Evolutionary conservation across 2,888 invertebrate species (phyloP).

Genomic region (Cremastinae sp.): DNA sequence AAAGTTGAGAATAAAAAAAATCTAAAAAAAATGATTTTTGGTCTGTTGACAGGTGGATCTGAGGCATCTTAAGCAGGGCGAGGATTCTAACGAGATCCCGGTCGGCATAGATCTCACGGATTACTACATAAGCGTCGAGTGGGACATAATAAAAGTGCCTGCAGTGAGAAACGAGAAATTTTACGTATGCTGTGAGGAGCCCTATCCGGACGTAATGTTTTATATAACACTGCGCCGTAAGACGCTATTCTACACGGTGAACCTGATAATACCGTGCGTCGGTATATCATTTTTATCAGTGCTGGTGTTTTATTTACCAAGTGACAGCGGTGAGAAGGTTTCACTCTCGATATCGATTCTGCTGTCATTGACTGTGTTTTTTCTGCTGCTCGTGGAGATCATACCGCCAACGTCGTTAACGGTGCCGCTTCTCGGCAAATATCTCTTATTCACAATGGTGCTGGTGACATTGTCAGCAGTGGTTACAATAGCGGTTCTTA

Average conservation of each 20-base stretch:
- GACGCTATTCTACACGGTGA: constrained; percentile 98
- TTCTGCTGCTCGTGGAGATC: constrained; percentile 95
- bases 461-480: constrained; percentile 95
- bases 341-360: constrained; percentile 97
- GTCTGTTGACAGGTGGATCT: constrained; percentile 88
- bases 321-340: constrained; percentile 98
- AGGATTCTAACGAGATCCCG: constrained; percentile 93
- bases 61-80: constrained; percentile 92
- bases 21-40: constrained; percentile 1
- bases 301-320: constrained; percentile 97
- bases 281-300: constrained; percentile 98
- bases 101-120: constrained; percentile 96
- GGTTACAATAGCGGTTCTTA: constrained; percentile 95
- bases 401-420: constrained; percentile 96
- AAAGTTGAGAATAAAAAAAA: not conserved
- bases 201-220: constrained; percentile 98
- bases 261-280: constrained; percentile 97
- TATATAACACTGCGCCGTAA: constrained; percentile 96
- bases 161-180: constrained; percentile 94
- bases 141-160: constrained; percentile 97
- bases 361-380: constrained; percentile 96
- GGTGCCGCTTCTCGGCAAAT: constrained; percentile 94
- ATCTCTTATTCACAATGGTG: constrained; percentile 96
- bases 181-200: constrained; percentile 98
- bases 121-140: constrained; percentile 98